Percentiles rank a stretch among this genome's conserved stretches.
Evolutionary conservation across 1,140 invertebrate genomes (phyloP).

Genomic region (Eriocheir sinensis): DNA sequence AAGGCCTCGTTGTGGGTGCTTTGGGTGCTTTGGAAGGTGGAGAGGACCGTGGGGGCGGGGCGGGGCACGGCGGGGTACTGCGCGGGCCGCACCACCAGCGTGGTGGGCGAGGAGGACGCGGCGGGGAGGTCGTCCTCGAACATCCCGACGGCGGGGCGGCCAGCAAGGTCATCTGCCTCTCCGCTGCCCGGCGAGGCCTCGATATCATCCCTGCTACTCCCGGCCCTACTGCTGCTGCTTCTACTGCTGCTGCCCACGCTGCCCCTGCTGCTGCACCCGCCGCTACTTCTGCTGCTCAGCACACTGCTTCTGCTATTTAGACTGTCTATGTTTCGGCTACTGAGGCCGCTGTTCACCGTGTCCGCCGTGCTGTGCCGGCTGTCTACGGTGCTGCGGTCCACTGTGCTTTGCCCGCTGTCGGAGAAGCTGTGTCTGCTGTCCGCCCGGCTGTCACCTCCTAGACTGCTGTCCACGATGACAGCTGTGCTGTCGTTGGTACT

Average conservation of each 20-base stretch:
- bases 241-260: constrained; percentile 69
- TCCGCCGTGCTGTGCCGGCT: constrained; percentile 71
- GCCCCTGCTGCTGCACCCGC: constrained; percentile 66
- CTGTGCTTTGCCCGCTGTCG: constrained; percentile 70
- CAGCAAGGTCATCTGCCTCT: constrained; percentile 52
- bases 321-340: constrained; percentile 65
- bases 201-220: constrained; percentile 65
- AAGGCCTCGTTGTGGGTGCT: constrained; percentile 1
- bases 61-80: neutral
- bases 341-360: constrained; percentile 66
- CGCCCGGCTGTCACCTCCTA: constrained; percentile 62
- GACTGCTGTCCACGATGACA: constrained; percentile 68
- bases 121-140: constrained; percentile 57
- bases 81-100: constrained; percentile 40
- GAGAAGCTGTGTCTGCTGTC: constrained; percentile 67
- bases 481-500: constrained; percentile 76
- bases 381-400: constrained; percentile 63
- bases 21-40: neutral
- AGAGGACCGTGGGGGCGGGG: neutral
- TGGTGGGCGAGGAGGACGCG: neutral
- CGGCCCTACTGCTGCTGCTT: constrained; percentile 64
- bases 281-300: constrained; percentile 63
- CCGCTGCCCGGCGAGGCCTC: constrained; percentile 62
- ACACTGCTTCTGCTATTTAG: constrained; percentile 70
- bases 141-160: constrained; percentile 4